Evolutionary conservation across 2,113 vertebrate species (phyloP).

Genomic region (chimpanzee (Pan troglodytes)): NHGRI_mPanTro3-v2.1_pri NC_072407.2:107296001-107296500

Average conservation of each 20-base stretch:
- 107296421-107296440: no score
- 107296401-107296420: not conserved
- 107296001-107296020: slow-evolving; percentile 39
- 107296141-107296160: not conserved
- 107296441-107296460: not conserved
- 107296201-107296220: not conserved
- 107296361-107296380: not conserved
- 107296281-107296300: not conserved
- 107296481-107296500: not conserved
- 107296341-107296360: not conserved
- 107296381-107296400: not conserved
- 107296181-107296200: not conserved
- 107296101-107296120: not conserved
- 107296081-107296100: not conserved
- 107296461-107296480: not conserved
- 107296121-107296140: not conserved
- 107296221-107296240: slow-evolving; percentile 32
- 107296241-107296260: not conserved
- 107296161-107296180: not conserved
- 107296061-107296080: not conserved
- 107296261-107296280: not conserved
- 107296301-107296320: not conserved
- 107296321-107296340: not conserved
- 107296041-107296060: not conserved
- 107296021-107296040: not conserved